A percentile compares a stretch with the other conserved stretches of the same genome.
Conservation (phyloP, 1,140 invertebrate species). For the Fopius arisanus region DNA sequence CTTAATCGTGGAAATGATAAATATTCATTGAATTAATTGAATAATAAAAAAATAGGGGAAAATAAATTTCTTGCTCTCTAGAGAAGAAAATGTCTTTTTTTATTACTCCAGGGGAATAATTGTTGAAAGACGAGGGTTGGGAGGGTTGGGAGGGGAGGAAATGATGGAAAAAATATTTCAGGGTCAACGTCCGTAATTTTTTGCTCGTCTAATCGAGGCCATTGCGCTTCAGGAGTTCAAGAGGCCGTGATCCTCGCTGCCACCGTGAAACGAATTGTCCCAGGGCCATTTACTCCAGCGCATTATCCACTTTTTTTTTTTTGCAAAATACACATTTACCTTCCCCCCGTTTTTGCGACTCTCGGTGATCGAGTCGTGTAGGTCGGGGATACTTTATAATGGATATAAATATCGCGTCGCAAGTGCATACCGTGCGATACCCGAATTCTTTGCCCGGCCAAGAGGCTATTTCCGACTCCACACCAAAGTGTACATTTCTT, state of each 20-base stretch:
- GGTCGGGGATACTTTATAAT: slow-evolving; percentile 32
- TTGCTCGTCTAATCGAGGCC: slow-evolving; percentile 4
- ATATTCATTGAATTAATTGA: no score
- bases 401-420: slow-evolving; percentile 56
- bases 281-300: neutral
- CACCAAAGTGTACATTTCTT: slow-evolving; percentile 33
- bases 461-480: slow-evolving; percentile 52
- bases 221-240: slow-evolving; percentile 8
- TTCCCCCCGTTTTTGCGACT: neutral
- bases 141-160: neutral
- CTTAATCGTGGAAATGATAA: no score
- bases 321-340: neutral
- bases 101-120: neutral
- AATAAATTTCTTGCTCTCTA: neutral
- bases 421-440: slow-evolving; percentile 51
- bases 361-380: slow-evolving; percentile 7
- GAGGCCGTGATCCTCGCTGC: neutral
- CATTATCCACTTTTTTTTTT: neutral
- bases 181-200: neutral
- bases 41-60: no score
- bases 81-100: neutral
- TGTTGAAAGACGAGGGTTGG: neutral
- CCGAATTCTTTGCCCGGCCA: slow-evolving; percentile 48
- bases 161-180: neutral
- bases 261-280: slow-evolving; percentile 31